A percentile compares a stretch with the other conserved stretches of the same genome.
These are phyloP conservation scores for Zoanthus sansibaricus DNA, from an alignment of 92 coral and sea anemone species.

Conservation along the genomic window DNA sequence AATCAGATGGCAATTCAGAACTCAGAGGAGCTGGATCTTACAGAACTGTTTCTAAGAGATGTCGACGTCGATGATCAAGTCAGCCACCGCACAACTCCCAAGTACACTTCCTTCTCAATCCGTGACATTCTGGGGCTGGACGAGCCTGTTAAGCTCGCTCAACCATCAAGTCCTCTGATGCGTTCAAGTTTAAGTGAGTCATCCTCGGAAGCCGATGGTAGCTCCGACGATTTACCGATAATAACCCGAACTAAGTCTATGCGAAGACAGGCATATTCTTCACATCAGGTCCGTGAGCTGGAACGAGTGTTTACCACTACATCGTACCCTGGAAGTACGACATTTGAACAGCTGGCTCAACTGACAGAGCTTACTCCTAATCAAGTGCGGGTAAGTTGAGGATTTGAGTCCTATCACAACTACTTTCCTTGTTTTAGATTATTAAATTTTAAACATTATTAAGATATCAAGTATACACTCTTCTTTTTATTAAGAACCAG, in stretches of 20 bases:
- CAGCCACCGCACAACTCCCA: neutral
- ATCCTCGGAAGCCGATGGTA: neutral
- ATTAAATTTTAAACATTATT: too few relatives aligned
- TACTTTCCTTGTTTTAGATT: too few relatives aligned
- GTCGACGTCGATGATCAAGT: neutral
- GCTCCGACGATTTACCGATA: neutral
- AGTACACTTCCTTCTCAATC: slow-evolving; percentile 30
- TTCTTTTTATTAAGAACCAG: too few relatives aligned
- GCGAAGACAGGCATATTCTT: slow-evolving; percentile 21
- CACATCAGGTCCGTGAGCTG: slow-evolving; percentile 28
- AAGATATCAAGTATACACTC: too few relatives aligned
- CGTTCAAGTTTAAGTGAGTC: too few relatives aligned
- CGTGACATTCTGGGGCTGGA: slow-evolving; percentile 34
- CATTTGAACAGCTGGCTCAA: neutral
- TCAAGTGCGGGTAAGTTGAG: slow-evolving; percentile 5
- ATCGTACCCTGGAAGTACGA: slow-evolving; percentile 29
- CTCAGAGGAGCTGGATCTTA: slow-evolving; percentile 17
- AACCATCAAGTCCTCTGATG: neutral
- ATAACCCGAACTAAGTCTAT: neutral
- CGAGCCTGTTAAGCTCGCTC: neutral
- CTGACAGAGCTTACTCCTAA: neutral
- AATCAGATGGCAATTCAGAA: neutral
- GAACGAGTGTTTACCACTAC: slow-evolving; percentile 16
- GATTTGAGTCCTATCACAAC: too few relatives aligned
- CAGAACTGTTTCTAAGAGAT: slow-evolving; percentile 23